Base-by-base conservation (phyloP, 2,113 vertebrate species). In the Tylochromis polylepis region DNA sequence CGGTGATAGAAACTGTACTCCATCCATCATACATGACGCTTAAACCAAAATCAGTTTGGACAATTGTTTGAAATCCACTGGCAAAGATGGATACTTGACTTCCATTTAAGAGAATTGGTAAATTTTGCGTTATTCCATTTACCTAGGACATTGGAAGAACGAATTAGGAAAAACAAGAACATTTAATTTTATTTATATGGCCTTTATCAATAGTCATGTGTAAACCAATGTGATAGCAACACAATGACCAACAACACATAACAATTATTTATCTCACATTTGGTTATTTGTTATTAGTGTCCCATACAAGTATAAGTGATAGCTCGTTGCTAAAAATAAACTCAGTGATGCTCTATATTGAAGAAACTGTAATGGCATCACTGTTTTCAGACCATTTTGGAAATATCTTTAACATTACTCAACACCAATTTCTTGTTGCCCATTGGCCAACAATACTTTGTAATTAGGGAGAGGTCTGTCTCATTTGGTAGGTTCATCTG, bases 21-120 rank as follows among this genome's bases (percentile, higher is more conserved):
- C 6, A 56, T 58, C 95, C 93, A 82, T 95, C 90, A 0, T 93
- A 95, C 3, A 72, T 93, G 89, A 96, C 91, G 1, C 43, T 89
- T 2, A 95, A 24, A 18, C 93, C 94, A 85, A 95, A 96, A 36
- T 89, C 84, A 57, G 91, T 18, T 2, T 6, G 67, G 2, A 95
- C 81, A 29, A 88, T 34, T 5, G 81, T 90, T 14, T 15, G 91
- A 16, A 1, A 36, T 85, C 95, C 90, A 67, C 70, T 92, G 27
- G 70, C 81, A 65, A 84, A 94, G 38, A 96, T 20, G 2, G 92
- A 88, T 0, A 94, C 81, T 14, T 0, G 80, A 34, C 89, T 90
- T 82, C 75, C 72, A 43, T 90, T 79, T 9, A 95, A 43, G n/a
- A 80, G 20, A 8, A 94, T 11, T 2, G 95, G 96, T 3, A 96